phyloP scores from a whole-genome alignment of 2,113 vertebrate genomes.

The Rhinogobius similis region DNA sequence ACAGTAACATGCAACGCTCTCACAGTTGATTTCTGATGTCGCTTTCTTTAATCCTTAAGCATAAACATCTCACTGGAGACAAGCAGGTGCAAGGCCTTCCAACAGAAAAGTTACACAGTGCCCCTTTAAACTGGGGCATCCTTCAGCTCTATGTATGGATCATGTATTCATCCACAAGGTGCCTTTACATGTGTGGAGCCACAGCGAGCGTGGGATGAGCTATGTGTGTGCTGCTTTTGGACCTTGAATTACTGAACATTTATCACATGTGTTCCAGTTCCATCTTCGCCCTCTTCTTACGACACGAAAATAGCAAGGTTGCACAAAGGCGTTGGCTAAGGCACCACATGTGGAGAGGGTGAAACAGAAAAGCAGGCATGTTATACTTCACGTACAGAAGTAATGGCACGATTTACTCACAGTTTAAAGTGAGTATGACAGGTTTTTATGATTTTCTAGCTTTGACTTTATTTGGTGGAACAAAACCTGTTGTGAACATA shows the following conservation, averaged over 20 bases:
- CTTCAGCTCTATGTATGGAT: not conserved
- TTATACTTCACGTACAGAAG: too few species aligned
- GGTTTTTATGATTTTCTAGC: too few species aligned
- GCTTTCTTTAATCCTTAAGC: too few species aligned
- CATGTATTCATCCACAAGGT: slow-evolving; percentile 13
- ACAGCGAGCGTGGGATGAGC: slow-evolving; percentile 17
- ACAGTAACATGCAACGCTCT: too few species aligned
- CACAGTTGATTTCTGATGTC: too few species aligned
- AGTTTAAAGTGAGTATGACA: too few species aligned
- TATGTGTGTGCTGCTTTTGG: slow-evolving; percentile 8
- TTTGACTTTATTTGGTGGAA: too few species aligned
- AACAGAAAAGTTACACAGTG: not conserved
- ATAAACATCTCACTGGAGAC: too few species aligned
- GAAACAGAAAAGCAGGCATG: not conserved
- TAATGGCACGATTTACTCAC: too few species aligned
- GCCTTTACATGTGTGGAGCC: not conserved
- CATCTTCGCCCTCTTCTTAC: slow-evolving; percentile 8
- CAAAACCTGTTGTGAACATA: too few species aligned
- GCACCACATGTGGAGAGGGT: not conserved
- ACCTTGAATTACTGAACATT: slow-evolving; percentile 27
- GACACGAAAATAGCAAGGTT: slow-evolving; percentile 24
- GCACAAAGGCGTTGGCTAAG: slow-evolving; percentile 3
- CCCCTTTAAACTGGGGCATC: slow-evolving; percentile 45
- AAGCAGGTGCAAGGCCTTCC: too few species aligned
- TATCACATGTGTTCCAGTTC: slow-evolving; percentile 48